These are phyloP conservation scores for Asbolus verrucosus DNA, from an alignment of 1,140 invertebrate genomes.

Conservation along the genomic window DNA sequence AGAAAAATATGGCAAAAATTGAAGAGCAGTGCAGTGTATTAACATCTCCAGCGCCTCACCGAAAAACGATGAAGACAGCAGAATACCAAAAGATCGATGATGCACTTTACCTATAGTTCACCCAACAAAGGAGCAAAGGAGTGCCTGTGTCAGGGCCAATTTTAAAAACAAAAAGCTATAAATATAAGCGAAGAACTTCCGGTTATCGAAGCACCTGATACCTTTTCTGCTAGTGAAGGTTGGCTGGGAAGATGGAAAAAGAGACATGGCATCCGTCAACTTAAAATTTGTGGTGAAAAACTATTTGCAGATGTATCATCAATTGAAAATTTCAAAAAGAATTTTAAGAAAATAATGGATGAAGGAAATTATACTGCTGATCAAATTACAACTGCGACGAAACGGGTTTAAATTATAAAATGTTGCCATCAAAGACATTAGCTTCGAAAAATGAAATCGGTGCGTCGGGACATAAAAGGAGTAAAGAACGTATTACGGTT, in stretches of 20 bases:
- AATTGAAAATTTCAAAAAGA: not conserved
- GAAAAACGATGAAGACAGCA: constrained; percentile 18
- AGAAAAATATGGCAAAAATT: constrained; percentile 40
- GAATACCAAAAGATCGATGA: constrained; percentile 29
- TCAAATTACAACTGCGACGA: constrained; percentile 65
- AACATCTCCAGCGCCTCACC: not conserved
- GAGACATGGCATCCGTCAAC: constrained; percentile 47
- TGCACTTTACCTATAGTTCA: constrained; percentile 33
- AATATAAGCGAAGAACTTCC: constrained; percentile 3
- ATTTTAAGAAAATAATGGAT: constrained; percentile 32
- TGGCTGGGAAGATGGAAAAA: constrained; percentile 58
- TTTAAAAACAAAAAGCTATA: constrained; percentile 33
- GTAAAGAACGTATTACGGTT: constrained; percentile 62
- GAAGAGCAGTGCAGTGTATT: constrained; percentile 26
- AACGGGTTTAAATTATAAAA: constrained; percentile 63
- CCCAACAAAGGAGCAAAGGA: constrained; percentile 13
- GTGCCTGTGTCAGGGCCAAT: constrained; percentile 27
- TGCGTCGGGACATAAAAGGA: constrained; percentile 61
- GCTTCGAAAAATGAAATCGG: constrained; percentile 59
- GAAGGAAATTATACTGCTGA: not conserved
- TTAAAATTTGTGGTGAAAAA: constrained; percentile 53
- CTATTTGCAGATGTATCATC: constrained; percentile 37
- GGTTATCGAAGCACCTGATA: constrained; percentile 46
- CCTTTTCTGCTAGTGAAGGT: constrained; percentile 56
- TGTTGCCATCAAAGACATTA: constrained; percentile 60